Evolutionary conservation across 35 echinoderm and acorn worm genomes (phyloP).

Genomic region (Hemicentrotus pulcherrimus): DNA sequence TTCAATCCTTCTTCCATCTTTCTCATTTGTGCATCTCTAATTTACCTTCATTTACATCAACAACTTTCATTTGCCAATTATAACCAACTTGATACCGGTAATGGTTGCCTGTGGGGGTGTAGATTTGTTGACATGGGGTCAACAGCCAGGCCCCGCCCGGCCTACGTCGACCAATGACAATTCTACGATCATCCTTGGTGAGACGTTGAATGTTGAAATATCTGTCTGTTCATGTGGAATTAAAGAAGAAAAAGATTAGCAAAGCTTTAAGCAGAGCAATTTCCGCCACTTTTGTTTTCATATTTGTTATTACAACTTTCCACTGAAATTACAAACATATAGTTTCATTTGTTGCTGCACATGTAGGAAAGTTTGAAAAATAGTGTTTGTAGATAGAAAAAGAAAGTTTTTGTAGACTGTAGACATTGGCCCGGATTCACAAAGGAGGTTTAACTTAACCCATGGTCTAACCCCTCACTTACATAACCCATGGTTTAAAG

Average conservation of each 20-base stretch:
- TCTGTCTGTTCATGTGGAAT: background rate
- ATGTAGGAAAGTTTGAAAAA: background rate
- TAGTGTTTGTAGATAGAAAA: background rate
- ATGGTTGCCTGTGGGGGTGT: background rate
- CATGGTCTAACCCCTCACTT: too few relatives aligned
- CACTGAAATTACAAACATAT: too few relatives aligned
- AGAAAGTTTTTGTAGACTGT: too few relatives aligned
- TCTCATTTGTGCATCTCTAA: background rate
- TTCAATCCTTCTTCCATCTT: background rate
- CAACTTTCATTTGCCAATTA: background rate
- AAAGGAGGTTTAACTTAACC: too few relatives aligned
- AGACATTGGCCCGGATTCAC: too few relatives aligned
- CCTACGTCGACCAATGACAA: constrained; percentile 8
- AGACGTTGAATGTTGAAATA: constrained; percentile 19
- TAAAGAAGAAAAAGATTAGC: too few relatives aligned
- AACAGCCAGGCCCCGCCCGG: background rate
- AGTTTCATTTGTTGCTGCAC: background rate
- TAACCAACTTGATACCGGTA: background rate
- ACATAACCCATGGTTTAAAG: too few relatives aligned
- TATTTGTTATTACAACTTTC: background rate
- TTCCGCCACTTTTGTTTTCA: background rate
- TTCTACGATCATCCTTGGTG: constrained; percentile 16
- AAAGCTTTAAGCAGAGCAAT: background rate
- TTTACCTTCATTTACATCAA: background rate
- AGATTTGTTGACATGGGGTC: constrained; percentile 37